A percentile compares a stretch with the other conserved stretches of the same genome.
These are phyloP conservation scores for Hypocryptadius cinnamomeus DNA, from an alignment of 2,113 vertebrate genomes.

Conservation along the genomic window DNA sequence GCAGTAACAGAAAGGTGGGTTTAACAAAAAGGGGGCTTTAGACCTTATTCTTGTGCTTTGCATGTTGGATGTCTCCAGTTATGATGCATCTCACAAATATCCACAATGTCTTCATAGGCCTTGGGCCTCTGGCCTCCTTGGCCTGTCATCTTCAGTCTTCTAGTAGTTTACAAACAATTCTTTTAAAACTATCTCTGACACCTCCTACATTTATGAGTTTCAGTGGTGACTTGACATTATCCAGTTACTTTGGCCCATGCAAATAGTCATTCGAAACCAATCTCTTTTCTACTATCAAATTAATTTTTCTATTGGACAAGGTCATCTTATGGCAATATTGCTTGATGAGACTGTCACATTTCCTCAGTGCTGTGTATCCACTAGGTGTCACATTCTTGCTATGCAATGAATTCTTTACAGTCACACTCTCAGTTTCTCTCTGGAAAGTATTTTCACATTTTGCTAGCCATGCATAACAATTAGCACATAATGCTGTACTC, in stretches of 20 bases:
- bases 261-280: not conserved
- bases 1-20: not conserved
- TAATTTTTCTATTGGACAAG: not conserved
- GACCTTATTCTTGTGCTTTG: not conserved
- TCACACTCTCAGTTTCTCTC: not conserved
- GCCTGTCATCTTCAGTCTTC: not conserved
- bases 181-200: not conserved
- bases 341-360: not conserved
- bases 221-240: not conserved
- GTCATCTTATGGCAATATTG: not conserved
- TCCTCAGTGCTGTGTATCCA: not conserved
- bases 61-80: not conserved
- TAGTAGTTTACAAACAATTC: not conserved
- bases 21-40: not conserved
- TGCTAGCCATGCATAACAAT: not conserved
- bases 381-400: conserved; percentile 57
- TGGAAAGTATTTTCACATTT: not conserved
- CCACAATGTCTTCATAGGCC: not conserved
- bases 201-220: not conserved
- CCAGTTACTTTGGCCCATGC: not conserved
- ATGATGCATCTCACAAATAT: not conserved
- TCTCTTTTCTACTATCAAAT: not conserved
- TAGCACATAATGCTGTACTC: not conserved
- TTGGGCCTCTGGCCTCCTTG: not conserved
- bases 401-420: not conserved